Evolutionary conservation across 2,113 vertebrate species (phyloP).

Genomic region (Stegostoma tigrinum): DNA sequence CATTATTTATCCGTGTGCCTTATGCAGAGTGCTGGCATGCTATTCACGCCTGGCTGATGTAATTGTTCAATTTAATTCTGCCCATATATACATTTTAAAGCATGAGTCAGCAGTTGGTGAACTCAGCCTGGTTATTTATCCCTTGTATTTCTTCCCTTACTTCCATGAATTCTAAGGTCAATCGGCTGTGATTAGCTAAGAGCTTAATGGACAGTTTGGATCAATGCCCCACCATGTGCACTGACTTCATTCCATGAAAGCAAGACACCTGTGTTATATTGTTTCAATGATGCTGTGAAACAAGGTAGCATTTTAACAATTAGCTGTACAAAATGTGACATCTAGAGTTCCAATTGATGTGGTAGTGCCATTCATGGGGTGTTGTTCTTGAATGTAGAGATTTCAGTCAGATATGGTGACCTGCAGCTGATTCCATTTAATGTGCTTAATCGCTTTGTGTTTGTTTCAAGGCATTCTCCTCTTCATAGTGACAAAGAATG

Average conservation of each 20-base stretch:
- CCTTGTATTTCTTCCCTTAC: background rate
- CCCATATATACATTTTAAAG: background rate
- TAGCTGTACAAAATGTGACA: background rate
- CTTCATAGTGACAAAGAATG: background rate
- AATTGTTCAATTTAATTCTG: background rate
- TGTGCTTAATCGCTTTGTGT: background rate
- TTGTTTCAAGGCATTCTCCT: background rate
- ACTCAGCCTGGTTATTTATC: background rate
- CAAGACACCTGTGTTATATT: slow-evolving; percentile 6
- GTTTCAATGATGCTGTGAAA: slow-evolving; percentile 6
- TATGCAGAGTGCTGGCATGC: background rate
- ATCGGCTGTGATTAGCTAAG: slow-evolving; percentile 21
- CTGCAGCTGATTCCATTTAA: background rate
- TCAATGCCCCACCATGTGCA: background rate
- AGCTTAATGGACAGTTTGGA: slow-evolving; percentile 3
- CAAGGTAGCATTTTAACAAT: background rate
- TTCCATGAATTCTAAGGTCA: background rate
- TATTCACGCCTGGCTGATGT: background rate
- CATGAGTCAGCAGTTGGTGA: background rate
- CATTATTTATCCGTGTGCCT: background rate
- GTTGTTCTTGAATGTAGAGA: background rate
- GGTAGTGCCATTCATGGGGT: background rate
- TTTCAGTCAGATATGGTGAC: background rate
- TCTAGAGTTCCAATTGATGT: background rate
- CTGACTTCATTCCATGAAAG: background rate